A percentile compares a stretch with the other conserved stretches of the same genome.
Conservation (phyloP, 2,797 vertebrate genomes). For the Morelia viridis region DNA sequence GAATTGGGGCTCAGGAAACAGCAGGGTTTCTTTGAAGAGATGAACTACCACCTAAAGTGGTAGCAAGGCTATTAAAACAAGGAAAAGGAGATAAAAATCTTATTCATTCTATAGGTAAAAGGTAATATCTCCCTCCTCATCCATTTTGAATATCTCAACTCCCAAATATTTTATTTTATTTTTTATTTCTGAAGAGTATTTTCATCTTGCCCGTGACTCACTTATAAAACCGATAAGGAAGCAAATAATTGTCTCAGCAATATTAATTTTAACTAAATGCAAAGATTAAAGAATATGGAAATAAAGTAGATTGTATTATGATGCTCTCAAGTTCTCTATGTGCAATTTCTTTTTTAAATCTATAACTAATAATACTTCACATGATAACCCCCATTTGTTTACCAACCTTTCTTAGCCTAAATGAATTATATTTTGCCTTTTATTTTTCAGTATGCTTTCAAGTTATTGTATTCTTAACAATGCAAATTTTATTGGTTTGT, state of each 20-base stretch:
- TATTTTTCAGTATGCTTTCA: constrained; percentile 21
- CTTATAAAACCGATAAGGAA: not conserved
- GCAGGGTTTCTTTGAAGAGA: not conserved
- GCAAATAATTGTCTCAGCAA: not conserved
- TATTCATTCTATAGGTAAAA: not conserved
- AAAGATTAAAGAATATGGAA: not conserved
- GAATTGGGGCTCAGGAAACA: not conserved
- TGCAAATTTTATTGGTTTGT: constrained; percentile 11
- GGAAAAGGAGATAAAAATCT: not conserved
- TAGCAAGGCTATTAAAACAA: not conserved
- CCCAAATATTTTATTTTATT: not conserved
- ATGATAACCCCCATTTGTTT: not conserved
- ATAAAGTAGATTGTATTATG: not conserved
- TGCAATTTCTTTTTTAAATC: constrained; percentile 9
- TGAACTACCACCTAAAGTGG: not conserved
- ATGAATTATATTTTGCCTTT: not conserved
- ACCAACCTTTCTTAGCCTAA: constrained; percentile 5
- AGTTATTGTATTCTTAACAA: not conserved
- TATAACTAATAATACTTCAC: not conserved
- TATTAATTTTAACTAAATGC: not conserved
- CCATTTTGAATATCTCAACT: not conserved
- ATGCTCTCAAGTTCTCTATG: accelerated
- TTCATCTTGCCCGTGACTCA: no score
- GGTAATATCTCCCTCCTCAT: not conserved
- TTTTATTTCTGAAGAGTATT: not conserved